These are phyloP conservation scores for Tolmerus cingulatus DNA, from an alignment of 2,888 invertebrate genomes.

Conservation along the genomic window DNA sequence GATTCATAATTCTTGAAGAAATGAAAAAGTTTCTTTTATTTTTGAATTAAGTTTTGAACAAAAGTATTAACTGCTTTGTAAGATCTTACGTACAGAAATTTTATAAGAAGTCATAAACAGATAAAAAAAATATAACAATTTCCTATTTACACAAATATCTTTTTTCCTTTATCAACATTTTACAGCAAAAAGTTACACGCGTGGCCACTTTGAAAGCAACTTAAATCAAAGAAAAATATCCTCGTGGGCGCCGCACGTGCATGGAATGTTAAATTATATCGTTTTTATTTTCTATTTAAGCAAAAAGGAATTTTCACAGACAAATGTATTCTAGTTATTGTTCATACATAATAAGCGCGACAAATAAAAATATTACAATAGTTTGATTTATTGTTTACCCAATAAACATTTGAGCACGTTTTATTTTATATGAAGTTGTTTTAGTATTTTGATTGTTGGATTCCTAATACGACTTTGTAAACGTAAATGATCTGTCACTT, in stretches of 20 bases:
- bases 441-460: no score
- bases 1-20: no score
- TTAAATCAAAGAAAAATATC: not conserved
- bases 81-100: no score
- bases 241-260: not conserved
- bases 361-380: not conserved
- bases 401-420: not conserved
- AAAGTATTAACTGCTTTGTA: no score
- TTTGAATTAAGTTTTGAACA: no score
- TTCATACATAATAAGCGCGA: not conserved
- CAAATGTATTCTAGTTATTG: not conserved
- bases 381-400: not conserved
- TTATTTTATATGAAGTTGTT: no score
- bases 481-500: no score
- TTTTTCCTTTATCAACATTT: not conserved
- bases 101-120: no score
- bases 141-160: not conserved
- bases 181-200: not conserved
- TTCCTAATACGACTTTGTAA: no score
- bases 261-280: not conserved
- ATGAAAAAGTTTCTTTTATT: no score
- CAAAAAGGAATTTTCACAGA: not conserved
- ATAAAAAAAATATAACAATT: no score
- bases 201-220: not conserved
- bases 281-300: not conserved